Evolutionary conservation across 1,140 invertebrate species (phyloP).

Genomic region (Zeugodacus cucurbitae): DNA sequence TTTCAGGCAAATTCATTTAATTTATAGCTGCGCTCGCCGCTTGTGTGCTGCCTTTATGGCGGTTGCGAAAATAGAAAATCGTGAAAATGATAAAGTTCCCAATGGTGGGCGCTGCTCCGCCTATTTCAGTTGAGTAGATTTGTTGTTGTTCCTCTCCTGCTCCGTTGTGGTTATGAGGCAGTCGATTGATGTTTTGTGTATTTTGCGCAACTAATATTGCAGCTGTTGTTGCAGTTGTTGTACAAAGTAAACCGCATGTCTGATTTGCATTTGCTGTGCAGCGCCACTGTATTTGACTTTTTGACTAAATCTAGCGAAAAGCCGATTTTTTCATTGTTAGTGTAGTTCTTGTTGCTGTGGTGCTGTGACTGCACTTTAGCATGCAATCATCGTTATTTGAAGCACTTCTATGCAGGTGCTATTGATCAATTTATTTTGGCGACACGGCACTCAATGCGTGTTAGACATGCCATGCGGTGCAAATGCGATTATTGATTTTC

Average conservation of each 20-base stretch:
- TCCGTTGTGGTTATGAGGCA: not conserved
- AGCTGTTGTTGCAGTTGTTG: not conserved
- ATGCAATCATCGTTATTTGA: not conserved
- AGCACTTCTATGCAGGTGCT: not conserved
- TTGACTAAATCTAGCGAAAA: not conserved
- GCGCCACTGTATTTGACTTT: not conserved
- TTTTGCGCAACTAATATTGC: not conserved
- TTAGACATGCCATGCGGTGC: not conserved
- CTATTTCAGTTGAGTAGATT: not conserved
- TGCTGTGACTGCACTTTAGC: not conserved
- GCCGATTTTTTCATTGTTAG: not conserved
- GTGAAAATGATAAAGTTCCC: constrained; percentile 12
- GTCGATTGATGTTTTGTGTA: not conserved
- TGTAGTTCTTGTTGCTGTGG: not conserved
- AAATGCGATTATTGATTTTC: not conserved
- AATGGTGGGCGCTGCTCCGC: not conserved
- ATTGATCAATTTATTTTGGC: not conserved
- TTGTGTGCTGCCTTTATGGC: not conserved
- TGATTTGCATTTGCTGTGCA: not conserved
- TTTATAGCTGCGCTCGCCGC: not conserved
- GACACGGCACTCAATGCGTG: not conserved
- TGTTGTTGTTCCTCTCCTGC: no score
- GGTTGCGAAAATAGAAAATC: not conserved
- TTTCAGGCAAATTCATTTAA: constrained; percentile 26
- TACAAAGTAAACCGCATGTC: not conserved